Evolutionary conservation across 2,888 invertebrate species (phyloP).

Genomic region (Acanthopleura granulata): DNA sequence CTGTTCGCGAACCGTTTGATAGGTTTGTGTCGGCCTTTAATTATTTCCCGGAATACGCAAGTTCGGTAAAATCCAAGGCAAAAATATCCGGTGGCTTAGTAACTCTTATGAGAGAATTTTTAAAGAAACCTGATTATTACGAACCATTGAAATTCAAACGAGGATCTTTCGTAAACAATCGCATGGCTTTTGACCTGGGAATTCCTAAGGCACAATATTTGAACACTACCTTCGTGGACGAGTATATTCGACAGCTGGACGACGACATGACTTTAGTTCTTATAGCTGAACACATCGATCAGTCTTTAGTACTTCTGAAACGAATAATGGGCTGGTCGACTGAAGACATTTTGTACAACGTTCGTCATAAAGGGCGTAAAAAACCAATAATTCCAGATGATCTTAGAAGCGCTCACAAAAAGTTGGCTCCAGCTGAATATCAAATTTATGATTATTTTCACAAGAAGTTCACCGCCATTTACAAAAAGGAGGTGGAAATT

Average conservation of each 20-base stretch:
- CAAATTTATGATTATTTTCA: neutral
- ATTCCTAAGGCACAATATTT: neutral
- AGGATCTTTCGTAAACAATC: neutral
- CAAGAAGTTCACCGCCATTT: neutral
- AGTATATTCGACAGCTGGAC: neutral
- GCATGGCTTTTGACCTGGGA: slow-evolving; percentile 7
- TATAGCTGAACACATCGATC: neutral
- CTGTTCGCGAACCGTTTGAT: slow-evolving; percentile 1
- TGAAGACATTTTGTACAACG: neutral
- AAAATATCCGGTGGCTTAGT: neutral
- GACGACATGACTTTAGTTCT: neutral
- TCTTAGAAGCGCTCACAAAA: neutral
- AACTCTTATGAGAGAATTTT: neutral
- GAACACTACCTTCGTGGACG: neutral
- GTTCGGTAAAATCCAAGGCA: neutral
- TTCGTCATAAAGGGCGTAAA: neutral
- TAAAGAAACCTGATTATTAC: neutral
- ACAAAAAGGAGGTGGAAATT: neutral
- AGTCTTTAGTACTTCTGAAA: neutral
- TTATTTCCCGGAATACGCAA: neutral
- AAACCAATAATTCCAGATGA: neutral
- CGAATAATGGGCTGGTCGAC: slow-evolving; percentile 1
- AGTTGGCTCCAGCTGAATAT: neutral
- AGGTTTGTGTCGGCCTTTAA: neutral
- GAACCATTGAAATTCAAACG: neutral